phyloP scores from a whole-genome alignment of 1,140 invertebrate species.

The Caenorhabditis tropicalis region DNA sequence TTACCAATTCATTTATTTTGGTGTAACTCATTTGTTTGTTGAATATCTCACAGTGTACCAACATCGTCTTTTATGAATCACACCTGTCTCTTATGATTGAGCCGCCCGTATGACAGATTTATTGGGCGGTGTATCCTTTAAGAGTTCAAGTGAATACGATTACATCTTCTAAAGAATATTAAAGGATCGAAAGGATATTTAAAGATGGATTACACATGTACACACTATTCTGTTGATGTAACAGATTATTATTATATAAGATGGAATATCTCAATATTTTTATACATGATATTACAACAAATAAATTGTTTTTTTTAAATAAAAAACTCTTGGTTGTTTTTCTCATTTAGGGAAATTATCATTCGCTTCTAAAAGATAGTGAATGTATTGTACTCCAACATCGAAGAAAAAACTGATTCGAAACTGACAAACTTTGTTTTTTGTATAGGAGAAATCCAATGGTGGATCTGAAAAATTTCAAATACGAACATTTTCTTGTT shows the following conservation, averaged over 20 bases:
- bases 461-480: no score
- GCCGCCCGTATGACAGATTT: slow-evolving; percentile 18
- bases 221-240: slow-evolving; percentile 6
- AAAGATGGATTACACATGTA: neutral
- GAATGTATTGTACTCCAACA: no score
- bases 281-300: neutral
- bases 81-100: neutral
- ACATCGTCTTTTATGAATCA: neutral
- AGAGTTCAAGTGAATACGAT: neutral
- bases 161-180: neutral
- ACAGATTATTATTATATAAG: neutral
- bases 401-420: no score
- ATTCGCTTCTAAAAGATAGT: no score
- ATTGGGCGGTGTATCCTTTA: slow-evolving; percentile 13
- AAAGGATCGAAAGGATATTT: neutral
- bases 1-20: neutral
- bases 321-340: no score
- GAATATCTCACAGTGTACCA: neutral
- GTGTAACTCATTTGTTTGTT: neutral
- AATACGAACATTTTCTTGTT: no score
- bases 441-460: no score
- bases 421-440: no score
- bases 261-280: neutral
- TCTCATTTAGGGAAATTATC: no score
- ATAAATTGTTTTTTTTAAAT: no score